Evolutionary conservation across 2,888 invertebrate genomes (phyloP), one percentile per base, ranked within the genome.

Genomic region (Cryptosula pallasiana): DNA sequence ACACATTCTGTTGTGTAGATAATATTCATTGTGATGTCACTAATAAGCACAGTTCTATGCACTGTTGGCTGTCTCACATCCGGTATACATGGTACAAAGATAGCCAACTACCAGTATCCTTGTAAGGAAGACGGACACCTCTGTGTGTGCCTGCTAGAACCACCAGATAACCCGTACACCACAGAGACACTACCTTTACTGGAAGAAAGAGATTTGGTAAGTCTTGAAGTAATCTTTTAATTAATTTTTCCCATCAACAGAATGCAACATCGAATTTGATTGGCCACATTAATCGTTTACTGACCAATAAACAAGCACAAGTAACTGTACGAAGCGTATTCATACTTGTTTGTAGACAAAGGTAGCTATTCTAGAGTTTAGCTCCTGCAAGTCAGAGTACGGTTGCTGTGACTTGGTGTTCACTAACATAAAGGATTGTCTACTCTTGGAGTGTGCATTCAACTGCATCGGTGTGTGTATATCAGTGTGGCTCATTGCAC

Each of bases 361-460:
- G 9, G 45, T 45, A 20, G 45, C 20, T 45, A 45, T 45, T 45
- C 45, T 63, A 16, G 32, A 63, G 32, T 63, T 63, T 34, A 5
- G 13, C 3, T 13, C 2, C 2, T 63, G 70, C 45, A 45, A 72
- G 27, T 29, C 25, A 32, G 35, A 25, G 23, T 35, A 69, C 2
- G 45, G 55, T 9, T 69, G 72, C 23, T 72, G 72, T 54, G 69
- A 69, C 54, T 20, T 72, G 9, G 35, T 72, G n/a, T 70, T 70
- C 23, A 72, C 69, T n/a, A 72, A 45, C 55, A 36, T 72, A 1
- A 72, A 72, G 69, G 72, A 72, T 34, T 72, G 58, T 29, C 36
- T 72, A n/a, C 71, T 72, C 20, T 36, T 72, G 25, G 69, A 69
- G 32, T 69, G 72, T 55, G 72, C 72, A 23, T 70, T 72, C 35